Evolutionary conservation across 2,888 invertebrate genomes (phyloP), one percentile per base, ranked within the genome.

Genomic region (Protonemura montana): DNA sequence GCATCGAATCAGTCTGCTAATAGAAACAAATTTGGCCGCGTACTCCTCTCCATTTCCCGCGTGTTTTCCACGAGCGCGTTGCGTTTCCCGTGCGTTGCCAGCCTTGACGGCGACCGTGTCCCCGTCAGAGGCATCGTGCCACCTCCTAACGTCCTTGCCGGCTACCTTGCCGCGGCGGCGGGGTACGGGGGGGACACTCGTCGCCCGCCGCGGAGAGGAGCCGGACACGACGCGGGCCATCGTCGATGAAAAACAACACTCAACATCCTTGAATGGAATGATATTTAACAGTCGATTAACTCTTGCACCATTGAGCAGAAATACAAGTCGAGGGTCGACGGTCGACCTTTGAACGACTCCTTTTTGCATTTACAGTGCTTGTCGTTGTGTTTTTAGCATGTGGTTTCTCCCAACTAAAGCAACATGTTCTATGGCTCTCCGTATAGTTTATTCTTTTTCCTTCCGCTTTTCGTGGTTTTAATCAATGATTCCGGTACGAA

Each of bases 131-230:
- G n/a, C n/a, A n/a, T n/a, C n/a, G 76, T 27, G 86, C 76, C 86
- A 59, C 76, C 26, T 41, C 35, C 76, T 21, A 76, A 76, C 86
- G 86, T 86, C 86, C 86, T 86, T 86, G 86, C 86, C 41, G 86
- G 27, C 86, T 86, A 86, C 86, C 86, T 86, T 86, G 86, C 30
- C 42, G 78, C 10, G 78, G 78, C 5, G 78, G 5, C 0, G 82
- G 77, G 83, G 78, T 76, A 77, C 42, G 86, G 84, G 86, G 84
- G 84, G 84, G 83, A 42, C 76, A 35, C 35, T 10, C 35, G 35
- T 10, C 5, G 35, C 35, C 35, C 5, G 35, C 35, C 35, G 84
- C 35, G 83, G 13, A 41, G 77, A 83, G 78, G 28, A 76, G 25
- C 35, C 26, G 86, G 25, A n/a, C 82, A 25, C 10, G 76, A 16